Evolutionary conservation across 64 coral and sea anemone species (phyloP), one percentile per base, ranked within the genome.

Genomic region (Montipora sp.): DNA sequence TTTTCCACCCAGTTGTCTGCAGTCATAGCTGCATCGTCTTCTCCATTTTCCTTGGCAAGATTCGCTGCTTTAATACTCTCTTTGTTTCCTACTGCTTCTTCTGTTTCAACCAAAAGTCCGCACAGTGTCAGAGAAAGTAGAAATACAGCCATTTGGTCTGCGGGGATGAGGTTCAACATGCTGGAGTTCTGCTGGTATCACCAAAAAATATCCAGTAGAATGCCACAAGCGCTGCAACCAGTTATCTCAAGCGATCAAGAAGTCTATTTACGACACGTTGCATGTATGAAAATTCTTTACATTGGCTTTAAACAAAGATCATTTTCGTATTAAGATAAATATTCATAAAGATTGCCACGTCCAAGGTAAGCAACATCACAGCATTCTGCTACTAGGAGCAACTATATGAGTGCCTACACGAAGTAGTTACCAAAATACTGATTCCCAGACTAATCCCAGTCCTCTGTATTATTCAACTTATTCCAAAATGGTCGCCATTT

Each of bases 1-100:
- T 67, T 93, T 23, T 87, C 51, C 45, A 96, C 84, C 98, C 98
- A 99, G 11, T 84, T 66, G 36, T 95, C 93, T 19, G 16, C 47
- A 46, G 53, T 80, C 19, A 19, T 49, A 18, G 50, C 9, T 58
- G 12, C 21, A 5, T 44, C 19, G 4, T 72, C 20, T 15, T 12
- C 8, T 14, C 15, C 60, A 3, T 12, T 63, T 63, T 2, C 9
- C n/a, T 77, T 21, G 44, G 15, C 50, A 2, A 11, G 44, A 20
- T 48, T 59, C 13, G 22, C 2, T 77, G 24, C 50, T 61, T 16
- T 45, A 3, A 8, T 23, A 7, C 60, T 50, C 82, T 85, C 44
- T 5, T 13, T 85, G 46, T 69, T 46, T 72, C 15, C 65, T 22
- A 71, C 18, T 44, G 44, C 19, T 19, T 83, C 80, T 18, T 83